Percentiles rank a stretch among this genome's conserved stretches.
These are phyloP conservation scores for Eulemur albifrons DNA, from an alignment of 2,797 vertebrate genomes.

Conservation along the genomic window DNA sequence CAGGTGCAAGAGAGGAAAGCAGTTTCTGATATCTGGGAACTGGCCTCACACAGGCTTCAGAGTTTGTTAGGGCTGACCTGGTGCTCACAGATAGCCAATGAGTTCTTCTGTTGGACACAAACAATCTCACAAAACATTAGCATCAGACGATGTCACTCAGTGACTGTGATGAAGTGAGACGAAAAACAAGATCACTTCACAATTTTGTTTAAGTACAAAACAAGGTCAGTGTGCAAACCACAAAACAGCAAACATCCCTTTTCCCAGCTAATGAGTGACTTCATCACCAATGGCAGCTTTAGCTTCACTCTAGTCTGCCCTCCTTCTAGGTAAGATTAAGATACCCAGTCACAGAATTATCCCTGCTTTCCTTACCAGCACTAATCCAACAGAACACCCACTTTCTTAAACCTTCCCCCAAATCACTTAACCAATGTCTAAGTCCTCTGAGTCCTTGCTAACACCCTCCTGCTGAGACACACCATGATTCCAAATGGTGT, in stretches of 20 bases:
- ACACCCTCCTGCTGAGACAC: neutral
- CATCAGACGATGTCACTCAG: neutral
- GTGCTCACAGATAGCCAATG: neutral
- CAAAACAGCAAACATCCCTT: neutral
- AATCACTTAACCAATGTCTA: neutral
- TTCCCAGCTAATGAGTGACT: neutral
- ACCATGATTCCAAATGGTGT: neutral
- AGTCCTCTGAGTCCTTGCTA: neutral
- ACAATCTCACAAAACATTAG: constrained; percentile 10
- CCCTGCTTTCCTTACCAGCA: neutral
- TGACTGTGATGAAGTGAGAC: constrained; percentile 1
- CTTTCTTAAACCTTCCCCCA: neutral
- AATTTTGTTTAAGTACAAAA: constrained; percentile 32
- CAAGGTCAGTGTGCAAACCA: neutral
- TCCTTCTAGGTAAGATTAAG: neutral
- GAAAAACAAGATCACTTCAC: neutral
- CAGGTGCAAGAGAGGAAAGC: neutral
- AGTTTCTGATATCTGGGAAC: neutral
- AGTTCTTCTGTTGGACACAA: neutral
- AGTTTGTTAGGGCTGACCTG: neutral
- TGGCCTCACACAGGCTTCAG: neutral
- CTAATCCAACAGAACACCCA: neutral
- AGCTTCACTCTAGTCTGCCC: neutral
- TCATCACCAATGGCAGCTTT: neutral
- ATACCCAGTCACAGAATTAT: neutral